These are phyloP conservation scores for Clepsis dumicolana DNA, from an alignment of 2,888 invertebrate species.

Conservation along the genomic window DNA sequence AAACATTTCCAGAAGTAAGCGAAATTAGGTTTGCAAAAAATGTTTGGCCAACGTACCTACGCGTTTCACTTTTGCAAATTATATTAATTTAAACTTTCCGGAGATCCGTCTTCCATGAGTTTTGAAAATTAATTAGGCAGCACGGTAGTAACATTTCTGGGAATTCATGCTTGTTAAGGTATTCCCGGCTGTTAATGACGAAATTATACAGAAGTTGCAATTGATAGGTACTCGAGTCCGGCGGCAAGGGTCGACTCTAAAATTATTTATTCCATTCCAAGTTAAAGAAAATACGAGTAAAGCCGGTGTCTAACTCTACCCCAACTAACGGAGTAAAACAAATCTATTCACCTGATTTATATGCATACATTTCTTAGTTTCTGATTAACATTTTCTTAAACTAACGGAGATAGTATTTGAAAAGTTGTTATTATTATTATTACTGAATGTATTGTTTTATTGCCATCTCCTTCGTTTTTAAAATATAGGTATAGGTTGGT, in stretches of 20 bases:
- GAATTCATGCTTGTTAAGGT: slow-evolving; percentile 16
- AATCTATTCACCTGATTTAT: background rate
- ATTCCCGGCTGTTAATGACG: slow-evolving; percentile 9
- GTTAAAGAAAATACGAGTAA: background rate
- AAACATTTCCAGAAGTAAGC: background rate
- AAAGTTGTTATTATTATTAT: too few relatives aligned
- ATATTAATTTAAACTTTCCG: slow-evolving; percentile 25
- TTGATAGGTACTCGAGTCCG: too few relatives aligned
- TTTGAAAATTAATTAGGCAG: slow-evolving; percentile 27
- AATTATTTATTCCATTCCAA: slow-evolving; percentile 1
- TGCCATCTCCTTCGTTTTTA: too few relatives aligned
- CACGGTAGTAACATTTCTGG: slow-evolving; percentile 4
- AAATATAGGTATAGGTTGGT: too few relatives aligned
- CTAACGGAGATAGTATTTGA: too few relatives aligned
- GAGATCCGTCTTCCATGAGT: slow-evolving; percentile 15
- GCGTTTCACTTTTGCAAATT: slow-evolving; percentile 14
- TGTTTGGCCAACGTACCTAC: slow-evolving; percentile 5
- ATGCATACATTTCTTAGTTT: background rate
- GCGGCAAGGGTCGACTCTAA: background rate
- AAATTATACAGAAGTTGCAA: slow-evolving; percentile 5
- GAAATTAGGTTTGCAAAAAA: slow-evolving; percentile 1
- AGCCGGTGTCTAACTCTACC: background rate
- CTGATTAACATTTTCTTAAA: background rate
- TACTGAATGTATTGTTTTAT: too few relatives aligned
- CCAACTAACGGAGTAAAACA: background rate